Evolutionary conservation across 2,888 invertebrate genomes (phyloP).

Genomic region (Adelognathus sp.): DNA sequence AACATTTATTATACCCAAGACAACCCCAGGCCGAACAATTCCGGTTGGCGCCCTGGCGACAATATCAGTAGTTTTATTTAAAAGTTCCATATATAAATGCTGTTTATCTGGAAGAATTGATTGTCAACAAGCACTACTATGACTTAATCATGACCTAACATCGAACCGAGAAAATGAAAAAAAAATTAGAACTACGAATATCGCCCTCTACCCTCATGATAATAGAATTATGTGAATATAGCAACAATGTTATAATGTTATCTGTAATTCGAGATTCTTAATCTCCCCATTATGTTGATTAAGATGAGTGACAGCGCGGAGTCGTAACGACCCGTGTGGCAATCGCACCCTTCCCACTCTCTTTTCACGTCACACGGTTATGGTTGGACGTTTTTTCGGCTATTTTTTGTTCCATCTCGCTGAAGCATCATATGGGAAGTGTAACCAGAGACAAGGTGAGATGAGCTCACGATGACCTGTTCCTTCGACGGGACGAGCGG

Average conservation of each 20-base stretch:
- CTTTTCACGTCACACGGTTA: neutral
- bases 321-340: constrained; percentile 8
- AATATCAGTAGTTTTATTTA: too few species aligned
- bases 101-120: too few species aligned
- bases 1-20: too few species aligned
- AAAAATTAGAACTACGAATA: neutral
- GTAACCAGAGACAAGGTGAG: constrained; percentile 42
- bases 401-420: constrained; percentile 12
- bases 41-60: too few species aligned
- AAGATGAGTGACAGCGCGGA: constrained; percentile 26
- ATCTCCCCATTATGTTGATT: constrained; percentile 31
- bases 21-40: too few species aligned
- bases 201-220: neutral
- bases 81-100: too few species aligned
- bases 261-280: constrained; percentile 24
- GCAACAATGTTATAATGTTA: constrained; percentile 27
- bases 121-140: too few species aligned
- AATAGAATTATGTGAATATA: constrained; percentile 14
- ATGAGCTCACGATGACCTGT: constrained; percentile 45
- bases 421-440: constrained; percentile 5
- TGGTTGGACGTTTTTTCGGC: neutral
- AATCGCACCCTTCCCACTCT: neutral
- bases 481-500: constrained; percentile 19
- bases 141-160: too few species aligned
- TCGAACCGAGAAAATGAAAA: neutral